Evolutionary conservation across 1,140 invertebrate genomes (phyloP).

Genomic region (Nixonia krombeini): DNA sequence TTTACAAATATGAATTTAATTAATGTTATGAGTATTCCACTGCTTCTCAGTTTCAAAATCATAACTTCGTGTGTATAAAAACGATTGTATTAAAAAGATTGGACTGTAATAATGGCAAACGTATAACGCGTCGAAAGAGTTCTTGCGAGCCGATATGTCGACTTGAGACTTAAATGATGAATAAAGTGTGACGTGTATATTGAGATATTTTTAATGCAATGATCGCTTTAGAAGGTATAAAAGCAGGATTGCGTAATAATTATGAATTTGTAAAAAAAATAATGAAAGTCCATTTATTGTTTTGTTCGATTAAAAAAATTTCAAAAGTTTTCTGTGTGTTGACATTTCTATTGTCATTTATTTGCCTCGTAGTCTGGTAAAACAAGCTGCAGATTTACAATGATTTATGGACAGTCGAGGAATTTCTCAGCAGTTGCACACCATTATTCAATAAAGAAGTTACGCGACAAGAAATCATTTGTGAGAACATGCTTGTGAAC

Average conservation of each 20-base stretch:
- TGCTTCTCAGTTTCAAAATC: slow-evolving; percentile 24
- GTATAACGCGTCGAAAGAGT: too few relatives aligned
- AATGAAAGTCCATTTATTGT: neutral
- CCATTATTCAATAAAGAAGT: slow-evolving; percentile 14
- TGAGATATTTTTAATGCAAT: slow-evolving; percentile 27
- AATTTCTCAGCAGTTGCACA: neutral
- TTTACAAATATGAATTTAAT: slow-evolving; percentile 4
- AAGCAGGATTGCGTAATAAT: slow-evolving; percentile 18
- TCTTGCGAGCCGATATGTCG: slow-evolving; percentile 7
- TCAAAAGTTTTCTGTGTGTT: neutral
- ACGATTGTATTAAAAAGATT: slow-evolving; percentile 17
- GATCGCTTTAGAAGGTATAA: slow-evolving; percentile 14
- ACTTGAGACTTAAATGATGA: slow-evolving; percentile 8
- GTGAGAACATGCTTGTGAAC: neutral
- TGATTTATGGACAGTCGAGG: neutral
- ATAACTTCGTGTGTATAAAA: slow-evolving; percentile 36
- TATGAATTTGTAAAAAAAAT: slow-evolving; percentile 23
- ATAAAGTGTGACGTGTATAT: slow-evolving; percentile 18
- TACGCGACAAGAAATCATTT: slow-evolving; percentile 2
- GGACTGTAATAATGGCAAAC: slow-evolving; percentile 10
- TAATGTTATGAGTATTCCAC: slow-evolving; percentile 37
- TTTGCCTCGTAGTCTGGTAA: neutral
- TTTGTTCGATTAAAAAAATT: slow-evolving; percentile 1
- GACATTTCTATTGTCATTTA: slow-evolving; percentile 1
- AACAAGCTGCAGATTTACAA: neutral